These are phyloP conservation scores for Lasioglossum lativentre DNA, from an alignment of 2,888 invertebrate species.

Conservation along the genomic window DNA sequence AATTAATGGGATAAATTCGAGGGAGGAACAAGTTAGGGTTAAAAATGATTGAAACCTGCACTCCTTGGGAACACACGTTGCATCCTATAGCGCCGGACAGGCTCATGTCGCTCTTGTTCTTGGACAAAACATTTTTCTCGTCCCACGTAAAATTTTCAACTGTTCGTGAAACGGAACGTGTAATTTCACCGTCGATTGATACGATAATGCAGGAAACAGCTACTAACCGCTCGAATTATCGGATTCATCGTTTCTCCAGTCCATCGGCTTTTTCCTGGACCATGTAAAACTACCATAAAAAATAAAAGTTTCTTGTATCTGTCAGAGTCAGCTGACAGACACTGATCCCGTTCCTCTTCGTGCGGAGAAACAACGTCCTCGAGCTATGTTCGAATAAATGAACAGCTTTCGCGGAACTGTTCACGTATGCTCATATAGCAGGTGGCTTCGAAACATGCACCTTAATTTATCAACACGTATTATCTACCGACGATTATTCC, in stretches of 20 bases:
- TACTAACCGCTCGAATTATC: constrained; percentile 74
- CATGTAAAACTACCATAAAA: constrained; percentile 48
- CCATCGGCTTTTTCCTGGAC: constrained; percentile 69
- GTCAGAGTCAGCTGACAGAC: constrained; percentile 41
- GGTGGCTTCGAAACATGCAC: not conserved
- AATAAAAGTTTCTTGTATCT: constrained; percentile 33
- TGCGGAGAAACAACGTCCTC: constrained; percentile 24
- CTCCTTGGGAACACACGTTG: constrained; percentile 67
- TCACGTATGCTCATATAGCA: constrained; percentile 11
- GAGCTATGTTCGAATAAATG: constrained; percentile 38
- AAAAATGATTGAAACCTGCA: constrained; percentile 55
- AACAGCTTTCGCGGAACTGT: constrained; percentile 25
- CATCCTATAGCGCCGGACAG: constrained; percentile 62
- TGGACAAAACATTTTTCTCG: constrained; percentile 60
- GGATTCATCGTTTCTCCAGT: constrained; percentile 76
- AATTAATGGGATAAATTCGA: too few relatives aligned
- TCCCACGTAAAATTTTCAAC: constrained; percentile 73
- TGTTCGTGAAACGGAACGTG: constrained; percentile 39
- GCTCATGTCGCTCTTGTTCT: constrained; percentile 69
- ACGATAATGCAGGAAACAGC: not conserved
- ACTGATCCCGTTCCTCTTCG: constrained; percentile 26
- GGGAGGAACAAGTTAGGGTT: too few relatives aligned
- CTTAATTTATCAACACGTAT: not conserved
- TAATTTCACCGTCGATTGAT: constrained; percentile 11
- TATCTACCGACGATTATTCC: too few relatives aligned